Conservation (phyloP, 1,140 invertebrate genomes). For the Coelopa frigida region DNA sequence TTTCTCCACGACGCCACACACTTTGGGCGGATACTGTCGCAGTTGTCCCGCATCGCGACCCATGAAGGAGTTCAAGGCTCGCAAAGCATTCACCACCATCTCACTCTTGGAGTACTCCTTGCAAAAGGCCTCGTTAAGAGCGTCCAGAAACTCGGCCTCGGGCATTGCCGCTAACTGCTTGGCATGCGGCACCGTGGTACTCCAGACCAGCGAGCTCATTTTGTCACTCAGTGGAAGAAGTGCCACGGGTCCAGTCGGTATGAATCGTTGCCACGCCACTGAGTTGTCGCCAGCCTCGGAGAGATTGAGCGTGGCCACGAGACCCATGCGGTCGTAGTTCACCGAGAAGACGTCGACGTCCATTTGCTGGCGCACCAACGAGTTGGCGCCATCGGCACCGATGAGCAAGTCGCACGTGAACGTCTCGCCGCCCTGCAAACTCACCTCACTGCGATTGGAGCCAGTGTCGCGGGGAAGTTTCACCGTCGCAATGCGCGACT, state of each 20-base stretch:
- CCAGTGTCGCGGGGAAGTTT: conserved; percentile 41
- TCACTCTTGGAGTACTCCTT: conserved; percentile 57
- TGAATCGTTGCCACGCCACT: conserved; percentile 93
- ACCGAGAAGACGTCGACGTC: conserved; percentile 68
- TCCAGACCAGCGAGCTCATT: conserved; percentile 88
- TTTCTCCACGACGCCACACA: conserved; percentile 54
- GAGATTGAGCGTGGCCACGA: conserved; percentile 83
- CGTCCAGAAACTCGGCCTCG: conserved; percentile 79
- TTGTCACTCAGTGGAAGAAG: conserved; percentile 74
- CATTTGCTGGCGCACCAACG: conserved; percentile 74
- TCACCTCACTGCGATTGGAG: conserved; percentile 40
- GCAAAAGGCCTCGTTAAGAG: conserved; percentile 80
- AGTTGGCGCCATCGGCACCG: conserved; percentile 90
- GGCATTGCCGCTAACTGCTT: conserved; percentile 62
- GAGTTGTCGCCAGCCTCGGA: conserved; percentile 62
- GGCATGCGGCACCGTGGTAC: conserved; percentile 66
- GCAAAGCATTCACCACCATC: conserved; percentile 48
- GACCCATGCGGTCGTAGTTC: conserved; percentile 81
- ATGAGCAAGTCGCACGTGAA: conserved; percentile 62
- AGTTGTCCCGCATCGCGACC: conserved; percentile 20
- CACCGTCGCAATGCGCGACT: conserved; percentile 50
- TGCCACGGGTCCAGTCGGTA: conserved; percentile 85
- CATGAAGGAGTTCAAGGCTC: conserved; percentile 36
- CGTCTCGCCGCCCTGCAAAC: conserved; percentile 50
- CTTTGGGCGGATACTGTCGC: conserved; percentile 71